Base-by-base conservation (phyloP, 1,140 invertebrate genomes). In the Pristionchus pacificus region DNA sequence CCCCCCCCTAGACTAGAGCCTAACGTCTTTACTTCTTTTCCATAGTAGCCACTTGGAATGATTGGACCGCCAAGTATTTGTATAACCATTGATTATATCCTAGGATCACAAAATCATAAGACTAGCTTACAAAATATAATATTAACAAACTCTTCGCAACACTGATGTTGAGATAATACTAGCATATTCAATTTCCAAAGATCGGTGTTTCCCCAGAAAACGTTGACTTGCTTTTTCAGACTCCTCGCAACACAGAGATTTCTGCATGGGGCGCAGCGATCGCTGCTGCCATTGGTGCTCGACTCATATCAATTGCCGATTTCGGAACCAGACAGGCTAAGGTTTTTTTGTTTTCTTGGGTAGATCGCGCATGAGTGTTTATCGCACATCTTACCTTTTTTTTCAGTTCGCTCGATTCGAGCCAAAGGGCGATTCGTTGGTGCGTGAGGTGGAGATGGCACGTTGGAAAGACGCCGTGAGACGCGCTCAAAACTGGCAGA, bases 211-310 rank as follows among this genome's bases (percentile, higher is more conserved):
- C 19, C 6, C 38, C 19, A n/a, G n/a, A n/a, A n/a, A n/a, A n/a
- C 38, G 19, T 49, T 19, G 6, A 10, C 38, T 19, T 49, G 6
- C 19, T 10, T 49, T 49, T 49, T 19, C 38, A 49, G 38, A 49
- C 77, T n/a, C 78, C 81, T 30, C 72, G 76, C 28, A 83, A 84
- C 74, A 49, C 71, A 0, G 81, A 83, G 71, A 80, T 83, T 19
- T 78, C 79, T 19, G 73, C 73, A 30, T 76, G 80, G 80, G 73
- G 73, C 27, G 72, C 72, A n/a, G 72, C 77, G 10, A 68, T 78
- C 14, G 72, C 77, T 65, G 81, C 65, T 24, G 80, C 71, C 2
- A 82, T 82, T 68, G 80, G 80, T 15, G 77, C 77, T 19, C 68
- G 72, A 49, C 69, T 57, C 63, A 63, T 84, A 13, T 65, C 71